Conservation (phyloP, 2,113 vertebrate genomes). For the Xenotilapia caudafasciata region DNA sequence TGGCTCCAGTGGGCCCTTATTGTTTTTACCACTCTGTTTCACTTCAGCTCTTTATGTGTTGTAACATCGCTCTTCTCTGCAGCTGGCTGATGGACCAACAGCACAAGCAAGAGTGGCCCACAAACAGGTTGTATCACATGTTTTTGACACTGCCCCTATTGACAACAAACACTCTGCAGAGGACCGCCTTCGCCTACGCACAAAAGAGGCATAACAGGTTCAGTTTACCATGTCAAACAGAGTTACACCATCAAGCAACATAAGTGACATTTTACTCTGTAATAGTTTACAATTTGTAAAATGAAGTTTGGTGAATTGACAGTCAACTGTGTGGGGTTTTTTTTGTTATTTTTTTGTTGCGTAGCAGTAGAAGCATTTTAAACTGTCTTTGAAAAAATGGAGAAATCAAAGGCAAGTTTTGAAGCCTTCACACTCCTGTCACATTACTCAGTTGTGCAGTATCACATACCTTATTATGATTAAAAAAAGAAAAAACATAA, state of each 20-base stretch:
- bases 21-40: neutral
- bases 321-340: accelerated
- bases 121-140: neutral
- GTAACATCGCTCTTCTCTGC: neutral
- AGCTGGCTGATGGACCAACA: neutral
- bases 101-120: neutral
- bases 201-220: neutral
- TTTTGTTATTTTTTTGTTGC: neutral
- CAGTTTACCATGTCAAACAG: neutral
- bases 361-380: neutral
- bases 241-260: neutral
- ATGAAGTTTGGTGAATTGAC: neutral
- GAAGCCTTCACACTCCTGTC: neutral
- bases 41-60: neutral
- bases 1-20: neutral
- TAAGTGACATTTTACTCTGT: neutral
- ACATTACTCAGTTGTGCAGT: neutral
- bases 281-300: neutral
- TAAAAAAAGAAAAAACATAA: neutral
- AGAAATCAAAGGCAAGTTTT: neutral
- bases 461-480: neutral
- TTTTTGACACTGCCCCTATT: neutral
- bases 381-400: neutral
- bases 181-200: neutral
- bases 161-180: neutral